Evolutionary conservation across 1,140 invertebrate genomes (phyloP).

Genomic region (Notospermus geniculatus): DNA sequence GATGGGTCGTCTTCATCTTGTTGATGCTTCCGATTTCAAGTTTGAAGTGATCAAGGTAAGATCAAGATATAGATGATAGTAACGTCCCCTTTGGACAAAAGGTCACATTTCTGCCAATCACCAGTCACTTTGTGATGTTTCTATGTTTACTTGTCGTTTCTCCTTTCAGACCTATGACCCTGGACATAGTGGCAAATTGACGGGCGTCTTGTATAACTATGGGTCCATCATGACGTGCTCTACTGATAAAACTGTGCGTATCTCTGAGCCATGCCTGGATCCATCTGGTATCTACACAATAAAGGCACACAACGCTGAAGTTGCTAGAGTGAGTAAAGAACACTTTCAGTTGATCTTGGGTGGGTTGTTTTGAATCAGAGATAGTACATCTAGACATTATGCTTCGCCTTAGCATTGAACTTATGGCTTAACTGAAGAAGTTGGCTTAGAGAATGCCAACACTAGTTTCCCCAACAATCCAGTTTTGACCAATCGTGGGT

Average conservation of each 20-base stretch:
- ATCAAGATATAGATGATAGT: not conserved
- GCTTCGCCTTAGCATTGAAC: too few species aligned
- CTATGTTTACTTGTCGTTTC: not conserved
- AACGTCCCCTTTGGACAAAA: too few species aligned
- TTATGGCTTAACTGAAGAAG: too few species aligned
- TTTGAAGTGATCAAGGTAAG: conserved; percentile 47
- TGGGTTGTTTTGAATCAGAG: too few species aligned
- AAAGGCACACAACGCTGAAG: conserved; percentile 26
- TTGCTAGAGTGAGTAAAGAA: conserved; percentile 31
- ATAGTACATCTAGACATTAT: too few species aligned
- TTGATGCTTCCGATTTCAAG: conserved; percentile 40
- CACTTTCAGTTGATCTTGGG: not conserved
- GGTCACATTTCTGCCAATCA: not conserved
- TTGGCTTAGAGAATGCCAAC: too few species aligned
- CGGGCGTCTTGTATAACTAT: conserved; percentile 29
- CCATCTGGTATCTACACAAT: conserved; percentile 31
- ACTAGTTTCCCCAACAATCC: too few species aligned
- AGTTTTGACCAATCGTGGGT: too few species aligned
- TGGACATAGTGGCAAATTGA: conserved; percentile 37
- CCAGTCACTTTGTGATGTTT: conserved; percentile 1
- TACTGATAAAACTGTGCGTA: conserved; percentile 35
- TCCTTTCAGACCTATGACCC: conserved; percentile 37
- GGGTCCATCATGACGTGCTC: conserved; percentile 39
- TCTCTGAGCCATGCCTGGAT: conserved; percentile 34
- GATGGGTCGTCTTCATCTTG: conserved; percentile 42